Percentiles rank a stretch among this genome's conserved stretches.
Conservation (phyloP, 2,113 vertebrate species). For the Dinomys branickii region DNA sequence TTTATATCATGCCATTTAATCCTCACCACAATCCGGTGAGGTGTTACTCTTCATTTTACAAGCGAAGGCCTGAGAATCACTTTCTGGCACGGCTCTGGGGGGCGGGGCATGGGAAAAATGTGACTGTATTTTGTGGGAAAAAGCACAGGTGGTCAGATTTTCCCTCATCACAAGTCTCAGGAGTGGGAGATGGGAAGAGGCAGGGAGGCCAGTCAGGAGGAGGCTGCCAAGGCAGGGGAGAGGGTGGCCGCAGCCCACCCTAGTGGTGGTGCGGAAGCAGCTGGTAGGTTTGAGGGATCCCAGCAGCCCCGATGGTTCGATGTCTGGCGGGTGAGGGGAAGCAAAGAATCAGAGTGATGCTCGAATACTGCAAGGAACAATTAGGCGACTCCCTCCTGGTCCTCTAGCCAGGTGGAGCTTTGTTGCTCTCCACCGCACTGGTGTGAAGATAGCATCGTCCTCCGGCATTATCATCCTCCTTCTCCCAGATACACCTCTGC, state of each 20-base stretch:
- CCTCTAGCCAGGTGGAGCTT: neutral
- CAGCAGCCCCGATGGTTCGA: no score
- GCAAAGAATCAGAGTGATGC: neutral
- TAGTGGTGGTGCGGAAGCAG: neutral
- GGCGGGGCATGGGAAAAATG: rapidly evolving
- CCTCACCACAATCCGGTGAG: neutral
- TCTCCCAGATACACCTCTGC: no score
- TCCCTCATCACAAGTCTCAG: neutral
- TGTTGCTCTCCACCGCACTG: neutral
- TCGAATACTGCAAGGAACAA: neutral
- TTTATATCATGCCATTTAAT: neutral
- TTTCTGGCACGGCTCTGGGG: neutral
- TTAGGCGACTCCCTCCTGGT: neutral
- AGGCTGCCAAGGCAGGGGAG: neutral
- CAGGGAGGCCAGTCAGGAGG: neutral
- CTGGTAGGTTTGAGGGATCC: neutral
- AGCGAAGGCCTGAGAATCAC: neutral
- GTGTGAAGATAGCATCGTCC: neutral
- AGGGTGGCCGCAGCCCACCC: rapidly evolving
- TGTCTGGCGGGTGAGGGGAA: neutral
- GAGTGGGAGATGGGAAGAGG: neutral
- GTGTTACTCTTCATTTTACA: neutral
- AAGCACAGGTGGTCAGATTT: neutral
- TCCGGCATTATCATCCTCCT: neutral
- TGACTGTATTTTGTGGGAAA: neutral